Base-by-base conservation (phyloP, 53 echinoderm and acorn worm genomes). In the Holothuria scabra region DNA sequence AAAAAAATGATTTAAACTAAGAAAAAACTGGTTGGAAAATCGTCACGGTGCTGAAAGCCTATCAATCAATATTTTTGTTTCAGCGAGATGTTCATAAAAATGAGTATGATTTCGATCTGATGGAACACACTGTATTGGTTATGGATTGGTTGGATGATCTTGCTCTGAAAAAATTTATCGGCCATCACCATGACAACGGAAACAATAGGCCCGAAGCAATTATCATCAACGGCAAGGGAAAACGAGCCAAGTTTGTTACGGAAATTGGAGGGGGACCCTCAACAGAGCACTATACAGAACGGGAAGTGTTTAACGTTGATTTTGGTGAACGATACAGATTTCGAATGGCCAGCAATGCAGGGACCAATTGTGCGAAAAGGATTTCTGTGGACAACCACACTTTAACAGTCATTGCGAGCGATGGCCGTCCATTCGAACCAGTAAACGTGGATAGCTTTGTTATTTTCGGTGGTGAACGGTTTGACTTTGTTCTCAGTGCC, bases 211-310 rank as follows among this genome's bases (percentile, higher is more conserved):
- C 99, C 5, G 99, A 99, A 67, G 60, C 90, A 6, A 85, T 95
- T 44, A 85, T 99, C 20, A 91, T 99, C 35, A 99, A 99, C 46
- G 99, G 99, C 1, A 95, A 89, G 46, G 99, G 99, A 10, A 82
- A 69, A 57, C 67, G 92, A 44, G 59, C 35, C 8, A 29, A 37
- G 0, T 69, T 85, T 30, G 65, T 20, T 4, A 55, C 61, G 48
- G 68, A 86, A 18, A 25, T 49, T 3, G 66, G 30, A 25, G 52
- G 34, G 5, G 46, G 76, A 26, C 48, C 90, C 0, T 24, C 63
- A 20, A 20, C 23, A 1, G 56, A 58, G 32, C 56, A 78, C 19
- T 90, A 71, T 38, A 93, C 90, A 1, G 83, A 59, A 52, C 83
- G 94, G 1, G 89, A 88, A 80, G 37, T 81, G 24, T 81, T 81